Evolutionary conservation across 2,797 vertebrate species (phyloP).

Genomic region (Ceyx erithaca): DNA sequence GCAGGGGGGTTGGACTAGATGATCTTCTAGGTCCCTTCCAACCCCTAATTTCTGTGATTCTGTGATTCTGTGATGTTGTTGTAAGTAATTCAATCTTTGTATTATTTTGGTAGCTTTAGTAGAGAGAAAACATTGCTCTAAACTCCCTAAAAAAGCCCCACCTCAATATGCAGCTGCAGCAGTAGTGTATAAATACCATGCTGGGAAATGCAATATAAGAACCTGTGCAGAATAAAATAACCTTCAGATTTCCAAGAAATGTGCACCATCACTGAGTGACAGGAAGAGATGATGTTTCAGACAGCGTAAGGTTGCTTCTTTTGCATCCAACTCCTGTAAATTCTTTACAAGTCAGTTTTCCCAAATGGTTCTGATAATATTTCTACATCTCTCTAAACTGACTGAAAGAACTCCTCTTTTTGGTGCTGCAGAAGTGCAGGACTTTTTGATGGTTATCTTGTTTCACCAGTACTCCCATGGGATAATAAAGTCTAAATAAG

Average conservation of each 20-base stretch:
- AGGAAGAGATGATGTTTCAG: background rate
- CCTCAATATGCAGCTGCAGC: background rate
- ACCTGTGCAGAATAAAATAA: background rate
- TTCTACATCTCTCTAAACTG: background rate
- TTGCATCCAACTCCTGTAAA: background rate
- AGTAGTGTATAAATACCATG: background rate
- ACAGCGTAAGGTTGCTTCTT: background rate
- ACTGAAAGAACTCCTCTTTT: background rate
- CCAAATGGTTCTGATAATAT: background rate
- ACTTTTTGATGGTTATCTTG: background rate
- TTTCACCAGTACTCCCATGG: background rate
- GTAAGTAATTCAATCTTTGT: background rate
- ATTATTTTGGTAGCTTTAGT: background rate
- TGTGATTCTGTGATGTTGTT: too few species aligned
- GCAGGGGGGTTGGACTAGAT: too few species aligned
- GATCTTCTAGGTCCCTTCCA: too few species aligned
- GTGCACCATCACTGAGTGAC: rapidly evolving
- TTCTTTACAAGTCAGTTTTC: background rate
- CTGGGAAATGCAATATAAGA: background rate
- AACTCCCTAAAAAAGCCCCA: background rate
- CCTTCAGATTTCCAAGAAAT: background rate
- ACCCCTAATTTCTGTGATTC: too few species aligned
- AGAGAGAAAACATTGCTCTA: background rate
- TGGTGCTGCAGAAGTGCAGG: background rate
- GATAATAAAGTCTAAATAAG: background rate